A percentile compares a stretch with the other conserved stretches of the same genome.
Conservation (phyloP, 2,113 vertebrate species). For the Plotosus lineatus region DNA sequence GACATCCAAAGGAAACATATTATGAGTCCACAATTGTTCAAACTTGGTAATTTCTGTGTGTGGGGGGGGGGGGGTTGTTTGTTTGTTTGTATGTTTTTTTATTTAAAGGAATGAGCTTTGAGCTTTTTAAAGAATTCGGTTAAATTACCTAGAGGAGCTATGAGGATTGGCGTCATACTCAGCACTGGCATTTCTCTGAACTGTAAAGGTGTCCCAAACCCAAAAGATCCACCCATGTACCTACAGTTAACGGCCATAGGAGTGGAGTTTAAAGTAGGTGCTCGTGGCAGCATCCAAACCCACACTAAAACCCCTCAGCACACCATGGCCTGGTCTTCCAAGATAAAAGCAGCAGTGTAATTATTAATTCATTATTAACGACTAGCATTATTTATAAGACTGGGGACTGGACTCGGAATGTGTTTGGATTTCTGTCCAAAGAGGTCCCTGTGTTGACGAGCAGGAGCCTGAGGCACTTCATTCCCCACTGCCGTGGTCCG, state of each 20-base stretch:
- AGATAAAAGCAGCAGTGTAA: conserved; percentile 66
- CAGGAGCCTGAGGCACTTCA: conserved; percentile 72
- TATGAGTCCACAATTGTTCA: conserved; percentile 16
- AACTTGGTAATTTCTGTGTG: not conserved
- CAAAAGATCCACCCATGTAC: not conserved
- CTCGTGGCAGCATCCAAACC: conserved; percentile 19
- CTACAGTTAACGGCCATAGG: conserved; percentile 20
- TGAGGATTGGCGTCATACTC: not conserved
- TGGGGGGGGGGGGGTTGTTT: no score
- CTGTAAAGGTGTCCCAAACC: conserved; percentile 14
- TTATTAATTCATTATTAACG: conserved; percentile 80
- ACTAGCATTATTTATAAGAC: conserved; percentile 76
- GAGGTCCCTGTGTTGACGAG: conserved; percentile 64
- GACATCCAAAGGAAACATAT: conserved; percentile 13
- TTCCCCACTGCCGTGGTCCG: conserved; percentile 57
- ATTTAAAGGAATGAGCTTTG: conserved; percentile 6
- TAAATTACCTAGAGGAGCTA: not conserved
- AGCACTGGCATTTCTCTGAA: conserved; percentile 21
- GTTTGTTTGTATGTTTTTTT: not conserved
- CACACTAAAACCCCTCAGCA: conserved; percentile 20
- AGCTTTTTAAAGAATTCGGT: conserved; percentile 4
- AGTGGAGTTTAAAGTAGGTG: conserved; percentile 17
- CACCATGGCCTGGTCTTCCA: conserved; percentile 69
- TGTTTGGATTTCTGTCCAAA: conserved; percentile 66
- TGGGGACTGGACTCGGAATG: conserved; percentile 59